Percentiles rank a stretch among this genome's conserved stretches.
These are phyloP conservation scores for Brenthis hecate DNA, from an alignment of 2,888 invertebrate genomes.

Conservation along the genomic window DNA sequence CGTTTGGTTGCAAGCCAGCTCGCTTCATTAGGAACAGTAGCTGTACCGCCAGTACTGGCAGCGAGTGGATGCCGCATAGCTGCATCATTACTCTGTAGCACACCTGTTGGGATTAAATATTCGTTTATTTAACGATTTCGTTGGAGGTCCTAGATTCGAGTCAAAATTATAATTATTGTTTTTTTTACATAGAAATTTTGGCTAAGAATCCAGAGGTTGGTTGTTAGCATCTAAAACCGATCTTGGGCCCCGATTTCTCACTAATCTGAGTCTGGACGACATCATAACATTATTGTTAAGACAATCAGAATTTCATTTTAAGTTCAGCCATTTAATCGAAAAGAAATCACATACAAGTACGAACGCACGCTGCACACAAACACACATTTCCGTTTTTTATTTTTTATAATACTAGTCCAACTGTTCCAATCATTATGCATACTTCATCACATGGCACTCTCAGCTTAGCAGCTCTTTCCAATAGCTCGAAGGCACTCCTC, in stretches of 20 bases:
- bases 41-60: slow-evolving; percentile 97
- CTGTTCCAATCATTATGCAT: slow-evolving; percentile 36
- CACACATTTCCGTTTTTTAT: not conserved
- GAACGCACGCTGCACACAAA: no score
- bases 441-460: slow-evolving; percentile 95
- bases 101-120: slow-evolving; percentile 78
- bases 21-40: slow-evolving; percentile 95
- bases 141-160: no score
- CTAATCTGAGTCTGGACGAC: no score
- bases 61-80: slow-evolving; percentile 95
- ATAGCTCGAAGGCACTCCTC: slow-evolving; percentile 91
- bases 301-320: no score
- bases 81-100: slow-evolving; percentile 99
- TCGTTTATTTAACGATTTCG: not conserved
- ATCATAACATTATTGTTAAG: no score
- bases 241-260: no score
- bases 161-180: no score
- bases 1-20: slow-evolving; percentile 96
- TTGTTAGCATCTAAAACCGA: no score
- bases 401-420: not conserved
- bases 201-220: no score
- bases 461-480: slow-evolving; percentile 93
- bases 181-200: no score
- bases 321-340: not conserved
- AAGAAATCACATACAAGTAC: not conserved